These are phyloP conservation scores for Plumapathes pennacea DNA, from an alignment of 92 coral and sea anemone species.

Conservation along the genomic window DNA sequence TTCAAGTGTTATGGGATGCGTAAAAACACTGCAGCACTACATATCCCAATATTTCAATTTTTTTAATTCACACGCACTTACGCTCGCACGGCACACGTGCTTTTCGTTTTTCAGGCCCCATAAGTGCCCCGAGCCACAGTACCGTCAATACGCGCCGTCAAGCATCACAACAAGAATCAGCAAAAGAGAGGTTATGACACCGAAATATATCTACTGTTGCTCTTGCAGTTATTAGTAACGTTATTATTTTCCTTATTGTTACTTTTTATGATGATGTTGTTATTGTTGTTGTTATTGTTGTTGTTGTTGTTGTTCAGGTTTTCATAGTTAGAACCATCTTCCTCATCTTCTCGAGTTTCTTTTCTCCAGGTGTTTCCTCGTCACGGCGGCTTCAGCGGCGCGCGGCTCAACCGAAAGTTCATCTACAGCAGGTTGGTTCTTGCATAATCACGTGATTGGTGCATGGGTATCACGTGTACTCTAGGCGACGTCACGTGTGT, in stretches of 20 bases:
- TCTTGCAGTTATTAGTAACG: neutral
- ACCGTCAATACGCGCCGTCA: slow-evolving; percentile 80
- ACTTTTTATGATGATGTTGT: too few species aligned
- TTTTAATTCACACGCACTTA: neutral
- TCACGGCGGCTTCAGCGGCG: slow-evolving; percentile 88
- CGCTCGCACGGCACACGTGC: neutral
- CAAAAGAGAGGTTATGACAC: slow-evolving; percentile 54
- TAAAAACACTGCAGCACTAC: too few species aligned
- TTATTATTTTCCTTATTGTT: neutral
- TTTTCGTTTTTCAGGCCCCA: slow-evolving; percentile 56
- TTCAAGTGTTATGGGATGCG: too few species aligned
- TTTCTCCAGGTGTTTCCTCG: slow-evolving; percentile 55
- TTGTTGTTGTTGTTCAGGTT: neutral
- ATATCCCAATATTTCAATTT: too few species aligned
- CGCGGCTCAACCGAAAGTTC: slow-evolving; percentile 67
- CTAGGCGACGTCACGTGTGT: too few species aligned
- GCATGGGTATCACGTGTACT: too few species aligned
- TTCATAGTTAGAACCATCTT: neutral
- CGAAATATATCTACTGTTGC: neutral
- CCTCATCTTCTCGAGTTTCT: neutral
- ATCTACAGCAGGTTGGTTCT: slow-evolving; percentile 90
- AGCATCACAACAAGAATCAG: slow-evolving; percentile 79
- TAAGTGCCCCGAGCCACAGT: slow-evolving; percentile 91
- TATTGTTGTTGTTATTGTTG: neutral
- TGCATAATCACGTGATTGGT: too few species aligned